Conservation (phyloP, 2,888 invertebrate genomes). For the Pimpla rufipes region DNA sequence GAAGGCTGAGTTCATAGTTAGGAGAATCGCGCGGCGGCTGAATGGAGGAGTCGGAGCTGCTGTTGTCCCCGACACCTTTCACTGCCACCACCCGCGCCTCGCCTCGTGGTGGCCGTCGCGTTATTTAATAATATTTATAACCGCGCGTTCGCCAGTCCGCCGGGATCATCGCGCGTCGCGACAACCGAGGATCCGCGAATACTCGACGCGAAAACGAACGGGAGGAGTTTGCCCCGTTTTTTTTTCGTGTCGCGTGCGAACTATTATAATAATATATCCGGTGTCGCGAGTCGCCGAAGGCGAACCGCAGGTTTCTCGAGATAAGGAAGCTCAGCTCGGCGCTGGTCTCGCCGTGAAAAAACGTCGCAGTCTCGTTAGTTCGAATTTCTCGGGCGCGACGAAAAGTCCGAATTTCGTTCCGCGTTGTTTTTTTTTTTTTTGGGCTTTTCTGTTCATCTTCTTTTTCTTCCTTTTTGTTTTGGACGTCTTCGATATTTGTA, state of each 20-base stretch:
- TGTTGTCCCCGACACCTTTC: conserved; percentile 24
- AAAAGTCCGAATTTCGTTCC: conserved; percentile 20
- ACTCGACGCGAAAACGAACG: conserved; percentile 18
- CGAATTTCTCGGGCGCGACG: conserved; percentile 56
- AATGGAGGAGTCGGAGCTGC: conserved; percentile 13
- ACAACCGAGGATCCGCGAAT: conserved; percentile 8
- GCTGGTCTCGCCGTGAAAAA: conserved; percentile 47
- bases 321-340: conserved; percentile 53
- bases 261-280: conserved; percentile 40
- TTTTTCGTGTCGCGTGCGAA: conserved; percentile 16
- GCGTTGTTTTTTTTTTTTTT: background rate
- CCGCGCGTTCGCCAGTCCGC: conserved; percentile 70
- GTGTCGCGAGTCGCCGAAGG: conserved; percentile 21
- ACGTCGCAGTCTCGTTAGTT: conserved; percentile 47
- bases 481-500: background rate
- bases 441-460: background rate
- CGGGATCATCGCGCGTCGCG: conserved; percentile 42
- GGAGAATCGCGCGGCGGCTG: conserved; percentile 20
- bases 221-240: conserved; percentile 13
- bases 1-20: conserved; percentile 17
- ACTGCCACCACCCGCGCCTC: conserved; percentile 24
- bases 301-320: conserved; percentile 56
- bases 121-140: conserved; percentile 80
- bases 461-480: background rate
- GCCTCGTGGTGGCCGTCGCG: conserved; percentile 37